phyloP scores from a whole-genome alignment of 2,888 invertebrate genomes.

The Sericinus montela region DNA sequence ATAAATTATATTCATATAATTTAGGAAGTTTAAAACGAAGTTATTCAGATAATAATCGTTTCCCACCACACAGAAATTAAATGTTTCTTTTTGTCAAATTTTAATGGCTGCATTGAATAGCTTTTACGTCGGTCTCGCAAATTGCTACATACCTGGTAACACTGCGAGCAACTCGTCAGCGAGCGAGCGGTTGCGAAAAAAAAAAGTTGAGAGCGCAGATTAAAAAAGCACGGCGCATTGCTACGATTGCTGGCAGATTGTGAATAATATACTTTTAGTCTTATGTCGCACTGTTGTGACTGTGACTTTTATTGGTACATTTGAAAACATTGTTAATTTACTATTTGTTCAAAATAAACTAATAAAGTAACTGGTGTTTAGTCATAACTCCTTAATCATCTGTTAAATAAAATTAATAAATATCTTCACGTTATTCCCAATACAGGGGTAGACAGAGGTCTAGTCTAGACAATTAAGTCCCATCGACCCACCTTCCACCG shows the following conservation, averaged over 20 bases:
- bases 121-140: constrained; percentile 14
- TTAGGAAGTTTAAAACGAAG: constrained; percentile 2
- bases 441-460: too few species aligned
- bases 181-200: background rate
- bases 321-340: too few species aligned
- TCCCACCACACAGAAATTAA: background rate
- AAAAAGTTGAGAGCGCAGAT: constrained; percentile 12
- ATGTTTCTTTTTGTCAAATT: constrained; percentile 14
- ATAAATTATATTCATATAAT: background rate
- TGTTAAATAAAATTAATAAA: too few species aligned
- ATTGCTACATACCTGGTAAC: constrained; percentile 19
- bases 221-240: constrained; percentile 14
- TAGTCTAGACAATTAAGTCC: too few species aligned
- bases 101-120: constrained; percentile 17
- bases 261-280: constrained; percentile 14
- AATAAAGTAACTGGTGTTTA: too few species aligned
- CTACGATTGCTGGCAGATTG: constrained; percentile 6
- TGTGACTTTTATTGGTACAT: background rate
- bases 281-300: background rate
- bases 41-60: constrained; percentile 2
- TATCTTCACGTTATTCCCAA: too few species aligned
- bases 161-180: constrained; percentile 6
- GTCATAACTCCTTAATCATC: too few species aligned
- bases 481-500: too few species aligned
- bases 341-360: too few species aligned